Evolutionary conservation across 2,113 vertebrate species (phyloP).

Genomic region (Periophthalmus modestus): DNA sequence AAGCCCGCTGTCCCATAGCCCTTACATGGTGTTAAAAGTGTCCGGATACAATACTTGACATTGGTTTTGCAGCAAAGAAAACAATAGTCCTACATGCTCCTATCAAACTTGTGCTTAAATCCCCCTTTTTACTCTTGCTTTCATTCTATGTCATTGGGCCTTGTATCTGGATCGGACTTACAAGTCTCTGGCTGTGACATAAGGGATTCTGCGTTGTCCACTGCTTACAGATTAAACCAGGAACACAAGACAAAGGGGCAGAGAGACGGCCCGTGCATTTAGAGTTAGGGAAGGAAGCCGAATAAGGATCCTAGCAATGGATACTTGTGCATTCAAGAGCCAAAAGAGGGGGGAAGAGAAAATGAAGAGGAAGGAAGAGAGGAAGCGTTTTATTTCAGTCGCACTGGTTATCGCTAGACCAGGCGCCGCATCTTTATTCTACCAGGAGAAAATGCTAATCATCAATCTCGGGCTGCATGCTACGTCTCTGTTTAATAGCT

Average conservation of each 20-base stretch:
- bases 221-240: constrained; percentile 80
- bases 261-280: constrained; percentile 73
- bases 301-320: constrained; percentile 12
- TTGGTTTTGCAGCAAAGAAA: constrained; percentile 63
- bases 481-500: constrained; percentile 94
- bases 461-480: constrained; percentile 88
- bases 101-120: constrained; percentile 70
- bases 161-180: constrained; percentile 73
- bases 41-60: constrained; percentile 62
- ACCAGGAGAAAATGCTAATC: constrained; percentile 85
- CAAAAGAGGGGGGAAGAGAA: constrained; percentile 13
- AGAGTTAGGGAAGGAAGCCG: constrained; percentile 54
- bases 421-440: constrained; percentile 77
- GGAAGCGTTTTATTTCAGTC: constrained; percentile 52
- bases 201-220: constrained; percentile 75
- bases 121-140: constrained; percentile 62
- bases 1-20: constrained; percentile 35
- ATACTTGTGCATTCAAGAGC: constrained; percentile 41
- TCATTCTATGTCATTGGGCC: constrained; percentile 70
- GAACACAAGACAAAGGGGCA: constrained; percentile 81
- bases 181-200: constrained; percentile 78
- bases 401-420: constrained; percentile 81
- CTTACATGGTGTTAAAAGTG: constrained; percentile 56
- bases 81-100: constrained; percentile 68
- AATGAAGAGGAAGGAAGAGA: constrained; percentile 34